Evolutionary conservation across 2,888 invertebrate genomes (phyloP), one percentile per base, ranked within the genome.

Genomic region (Ochlodes sylvanus): DNA sequence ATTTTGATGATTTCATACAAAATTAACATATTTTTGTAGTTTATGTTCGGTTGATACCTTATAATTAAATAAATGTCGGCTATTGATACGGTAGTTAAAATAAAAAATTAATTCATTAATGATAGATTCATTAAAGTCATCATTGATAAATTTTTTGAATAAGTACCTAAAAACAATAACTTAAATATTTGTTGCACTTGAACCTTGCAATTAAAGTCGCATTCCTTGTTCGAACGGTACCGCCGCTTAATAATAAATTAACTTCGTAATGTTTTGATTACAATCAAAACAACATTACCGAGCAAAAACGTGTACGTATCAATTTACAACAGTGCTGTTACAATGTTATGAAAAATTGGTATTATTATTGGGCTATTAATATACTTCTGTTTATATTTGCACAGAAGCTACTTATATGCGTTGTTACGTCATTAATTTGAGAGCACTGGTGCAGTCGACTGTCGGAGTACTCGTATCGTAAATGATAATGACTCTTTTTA

Each of bases 401-500:
- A 41, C 9, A 47, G 9, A 7, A 6, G n/a, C 52, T 50, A 50
- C 50, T 52, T 52, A 27, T 3, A 21, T 7, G 14, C 50, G 17
- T 19, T 47, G 60, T 61, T 50, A 62, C 60, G 60, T 47, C 14
- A 47, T 60, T 58, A 47, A 32, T 21, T 60, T 55, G 15, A 58
- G 62, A 41, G 56, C 42, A 56, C 12, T 38, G 44, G 34, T 44
- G 55, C 56, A 57, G 56, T 12, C 10, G 19, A 57, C 19, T 34
- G 19, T 27, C 34, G 32, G 12, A 44, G 21, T 50, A 7, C 41
- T 12, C 15, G 57, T 61, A 60, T 34, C 42, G 57, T 68, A 62
- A 68, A 64, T 64, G 55, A 64, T 69, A 69, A 69, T 69, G 54
- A 52, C 55, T 42, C n/a, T 69, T 64, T 69, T 69, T 69, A 60